Percentiles rank a stretch among this genome's conserved stretches.
phyloP scores from a whole-genome alignment of 2,797 vertebrate genomes.

The Poeciliopsis paucimaculata region DNA sequence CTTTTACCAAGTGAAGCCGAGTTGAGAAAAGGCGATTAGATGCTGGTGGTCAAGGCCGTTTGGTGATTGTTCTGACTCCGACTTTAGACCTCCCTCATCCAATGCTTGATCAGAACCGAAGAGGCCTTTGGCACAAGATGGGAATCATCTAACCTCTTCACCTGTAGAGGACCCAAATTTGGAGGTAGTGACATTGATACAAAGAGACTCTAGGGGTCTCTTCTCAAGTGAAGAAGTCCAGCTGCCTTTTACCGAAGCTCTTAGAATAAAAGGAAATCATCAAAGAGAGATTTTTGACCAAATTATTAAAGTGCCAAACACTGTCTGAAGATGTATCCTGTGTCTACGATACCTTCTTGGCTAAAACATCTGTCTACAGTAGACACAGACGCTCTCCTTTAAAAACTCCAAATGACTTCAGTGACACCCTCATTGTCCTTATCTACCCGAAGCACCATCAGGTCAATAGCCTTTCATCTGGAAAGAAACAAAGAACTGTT shows the following conservation, averaged over 20 bases:
- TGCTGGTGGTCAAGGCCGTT: no score
- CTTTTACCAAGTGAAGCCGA: background rate
- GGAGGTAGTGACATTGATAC: no score
- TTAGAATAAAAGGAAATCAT: background rate
- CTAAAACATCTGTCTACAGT: slow-evolving; percentile 15
- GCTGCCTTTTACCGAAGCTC: background rate
- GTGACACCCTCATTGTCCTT: slow-evolving; percentile 30
- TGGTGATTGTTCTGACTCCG: background rate
- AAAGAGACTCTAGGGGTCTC: no score
- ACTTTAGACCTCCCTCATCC: background rate
- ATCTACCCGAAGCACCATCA: slow-evolving; percentile 33
- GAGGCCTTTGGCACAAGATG: background rate
- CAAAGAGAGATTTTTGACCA: background rate
- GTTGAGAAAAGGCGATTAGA: no score
- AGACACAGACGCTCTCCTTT: slow-evolving; percentile 4
- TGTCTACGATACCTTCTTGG: slow-evolving; percentile 1
- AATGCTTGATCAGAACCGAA: background rate
- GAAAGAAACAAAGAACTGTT: slow-evolving; percentile 37
- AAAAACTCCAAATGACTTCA: slow-evolving; percentile 24
- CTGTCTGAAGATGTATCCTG: background rate
- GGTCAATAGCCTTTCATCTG: slow-evolving; percentile 60
- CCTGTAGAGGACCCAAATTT: no score
- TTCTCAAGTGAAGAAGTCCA: background rate
- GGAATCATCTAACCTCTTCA: background rate
- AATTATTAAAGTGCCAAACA: background rate